Evolutionary conservation across 2,888 invertebrate species (phyloP).

Genomic region (Serripes groenlandicus): DNA sequence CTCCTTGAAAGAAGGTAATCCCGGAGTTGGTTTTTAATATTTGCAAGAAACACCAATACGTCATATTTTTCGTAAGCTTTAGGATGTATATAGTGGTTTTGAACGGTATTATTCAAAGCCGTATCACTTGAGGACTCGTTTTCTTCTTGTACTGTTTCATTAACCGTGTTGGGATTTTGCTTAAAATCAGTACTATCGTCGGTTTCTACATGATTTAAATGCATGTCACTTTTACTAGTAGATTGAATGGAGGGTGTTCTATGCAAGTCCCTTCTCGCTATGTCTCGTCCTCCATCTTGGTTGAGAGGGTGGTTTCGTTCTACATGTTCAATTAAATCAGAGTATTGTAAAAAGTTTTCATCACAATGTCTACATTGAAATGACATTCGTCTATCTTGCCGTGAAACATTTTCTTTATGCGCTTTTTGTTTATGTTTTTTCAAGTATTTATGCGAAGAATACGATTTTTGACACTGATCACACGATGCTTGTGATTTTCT

Average conservation of each 20-base stretch:
- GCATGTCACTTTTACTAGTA: background rate
- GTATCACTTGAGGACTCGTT: conserved; percentile 10
- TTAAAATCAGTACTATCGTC: background rate
- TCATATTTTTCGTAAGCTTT: conserved; percentile 35
- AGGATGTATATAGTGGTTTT: conserved; percentile 27
- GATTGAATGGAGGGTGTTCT: background rate
- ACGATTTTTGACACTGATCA: background rate
- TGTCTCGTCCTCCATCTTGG: background rate
- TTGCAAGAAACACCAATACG: conserved; percentile 42
- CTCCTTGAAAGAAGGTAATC: conserved; percentile 16
- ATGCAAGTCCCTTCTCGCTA: background rate
- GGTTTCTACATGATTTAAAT: background rate
- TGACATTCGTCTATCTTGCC: background rate
- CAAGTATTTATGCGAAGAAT: background rate
- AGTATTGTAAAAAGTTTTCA: conserved; percentile 6
- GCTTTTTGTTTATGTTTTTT: background rate
- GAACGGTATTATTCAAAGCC: conserved; percentile 19
- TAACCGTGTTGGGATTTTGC: background rate
- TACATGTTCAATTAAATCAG: conserved; percentile 7
- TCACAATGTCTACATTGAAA: conserved; percentile 4
- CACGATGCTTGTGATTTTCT: background rate
- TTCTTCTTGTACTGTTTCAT: conserved; percentile 15
- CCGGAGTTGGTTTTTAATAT: conserved; percentile 18
- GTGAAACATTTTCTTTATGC: background rate
- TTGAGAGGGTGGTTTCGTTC: background rate